phyloP scores from a whole-genome alignment of 2,113 vertebrate genomes.

The Pavo muticus region DNA sequence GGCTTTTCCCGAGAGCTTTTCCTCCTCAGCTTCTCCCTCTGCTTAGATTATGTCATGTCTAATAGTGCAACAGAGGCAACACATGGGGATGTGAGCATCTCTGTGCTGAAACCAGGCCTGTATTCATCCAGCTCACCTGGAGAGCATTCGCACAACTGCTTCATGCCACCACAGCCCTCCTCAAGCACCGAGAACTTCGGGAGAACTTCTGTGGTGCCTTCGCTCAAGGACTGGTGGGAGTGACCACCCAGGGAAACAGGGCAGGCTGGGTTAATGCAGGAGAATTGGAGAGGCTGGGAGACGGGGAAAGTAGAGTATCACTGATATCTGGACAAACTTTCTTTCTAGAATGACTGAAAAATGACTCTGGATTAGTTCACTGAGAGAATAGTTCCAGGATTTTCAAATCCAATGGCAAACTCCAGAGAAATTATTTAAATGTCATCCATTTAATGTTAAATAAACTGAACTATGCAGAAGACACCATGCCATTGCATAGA shows the following conservation, averaged over 20 bases:
- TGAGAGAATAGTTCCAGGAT: background rate
- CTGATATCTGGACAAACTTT: background rate
- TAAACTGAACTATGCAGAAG: background rate
- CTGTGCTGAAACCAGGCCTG: background rate
- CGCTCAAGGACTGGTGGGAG: accelerated
- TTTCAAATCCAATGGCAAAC: constrained; percentile 24
- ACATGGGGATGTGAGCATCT: background rate
- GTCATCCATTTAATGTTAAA: constrained; percentile 29
- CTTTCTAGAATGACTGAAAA: background rate
- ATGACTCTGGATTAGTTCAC: background rate
- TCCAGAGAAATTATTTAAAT: background rate
- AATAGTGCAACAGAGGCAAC: accelerated
- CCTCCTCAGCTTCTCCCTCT: accelerated
- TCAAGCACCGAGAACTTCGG: background rate
- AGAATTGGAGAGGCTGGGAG: background rate
- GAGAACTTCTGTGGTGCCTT: background rate
- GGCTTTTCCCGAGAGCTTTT: background rate
- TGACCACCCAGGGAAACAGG: background rate
- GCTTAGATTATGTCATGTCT: accelerated
- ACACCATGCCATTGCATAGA: background rate
- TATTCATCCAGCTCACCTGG: background rate
- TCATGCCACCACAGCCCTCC: background rate
- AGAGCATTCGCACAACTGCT: background rate
- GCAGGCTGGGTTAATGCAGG: background rate
- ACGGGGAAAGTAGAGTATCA: background rate